Evolutionary conservation across 35 echinoderm and acorn worm genomes (phyloP).

Genomic region (Ophiothrix spiculata): DNA sequence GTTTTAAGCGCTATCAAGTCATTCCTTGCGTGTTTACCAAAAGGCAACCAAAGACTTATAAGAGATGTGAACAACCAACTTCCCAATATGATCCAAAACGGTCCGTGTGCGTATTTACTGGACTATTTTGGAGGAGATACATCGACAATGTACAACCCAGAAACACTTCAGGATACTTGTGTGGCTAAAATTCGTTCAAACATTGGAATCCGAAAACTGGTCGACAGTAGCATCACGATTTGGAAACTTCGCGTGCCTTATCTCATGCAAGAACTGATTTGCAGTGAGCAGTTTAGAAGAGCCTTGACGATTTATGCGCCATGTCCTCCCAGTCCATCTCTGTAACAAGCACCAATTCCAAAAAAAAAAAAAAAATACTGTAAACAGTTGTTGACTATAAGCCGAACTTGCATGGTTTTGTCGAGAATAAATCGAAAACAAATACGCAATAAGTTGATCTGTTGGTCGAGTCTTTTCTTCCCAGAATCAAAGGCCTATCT

Average conservation of each 20-base stretch:
- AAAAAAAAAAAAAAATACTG: too few relatives aligned
- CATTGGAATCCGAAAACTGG: not conserved
- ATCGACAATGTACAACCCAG: not conserved
- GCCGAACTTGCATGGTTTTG: too few relatives aligned
- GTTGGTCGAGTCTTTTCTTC: too few relatives aligned
- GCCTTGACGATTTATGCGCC: too few relatives aligned
- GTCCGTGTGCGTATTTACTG: not conserved
- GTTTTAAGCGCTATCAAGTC: not conserved
- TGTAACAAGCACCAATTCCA: too few relatives aligned
- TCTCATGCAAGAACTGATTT: not conserved
- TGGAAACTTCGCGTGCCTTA: not conserved
- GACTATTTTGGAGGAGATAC: not conserved
- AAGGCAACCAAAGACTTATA: not conserved
- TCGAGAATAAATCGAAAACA: too few relatives aligned
- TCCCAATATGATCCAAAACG: not conserved
- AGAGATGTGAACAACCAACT: not conserved
- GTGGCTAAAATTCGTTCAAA: not conserved
- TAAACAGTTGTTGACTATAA: too few relatives aligned
- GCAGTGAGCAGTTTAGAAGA: not conserved
- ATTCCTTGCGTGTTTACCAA: slow-evolving; percentile 11
- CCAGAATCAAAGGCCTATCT: too few relatives aligned
- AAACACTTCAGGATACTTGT: not conserved
- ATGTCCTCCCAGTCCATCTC: too few relatives aligned
- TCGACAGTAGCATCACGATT: not conserved
- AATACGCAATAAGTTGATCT: too few relatives aligned